phyloP scores from a whole-genome alignment of 2,113 vertebrate genomes.

The Gracilinanus agilis region DNA sequence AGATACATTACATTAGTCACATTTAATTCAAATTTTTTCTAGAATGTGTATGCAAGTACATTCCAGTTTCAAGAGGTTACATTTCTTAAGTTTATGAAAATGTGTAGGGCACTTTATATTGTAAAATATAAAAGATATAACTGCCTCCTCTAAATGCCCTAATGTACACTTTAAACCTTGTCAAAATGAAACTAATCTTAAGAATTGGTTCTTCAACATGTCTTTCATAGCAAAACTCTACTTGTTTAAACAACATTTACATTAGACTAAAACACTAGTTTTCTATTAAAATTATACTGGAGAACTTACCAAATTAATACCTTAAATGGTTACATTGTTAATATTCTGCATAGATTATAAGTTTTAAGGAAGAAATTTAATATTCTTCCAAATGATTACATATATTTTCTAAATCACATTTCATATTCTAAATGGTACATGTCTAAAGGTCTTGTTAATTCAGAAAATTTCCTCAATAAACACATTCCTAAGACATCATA shows the following conservation, averaged over 20 bases:
- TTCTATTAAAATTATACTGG: slow-evolving; percentile 25
- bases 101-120: not conserved
- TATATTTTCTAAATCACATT: slow-evolving; percentile 35
- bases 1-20: not conserved
- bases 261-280: not conserved
- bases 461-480: not conserved
- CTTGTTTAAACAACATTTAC: not conserved
- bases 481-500: not conserved
- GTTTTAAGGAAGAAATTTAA: not conserved
- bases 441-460: not conserved
- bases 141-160: not conserved
- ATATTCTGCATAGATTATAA: slow-evolving; percentile 17
- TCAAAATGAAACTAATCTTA: slow-evolving; percentile 22
- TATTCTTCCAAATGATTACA: not conserved
- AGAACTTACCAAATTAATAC: slow-evolving; percentile 27
- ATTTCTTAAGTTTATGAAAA: slow-evolving; percentile 4
- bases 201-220: not conserved
- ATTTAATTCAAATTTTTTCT: not conserved
- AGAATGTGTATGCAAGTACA: not conserved
- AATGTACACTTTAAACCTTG: not conserved
- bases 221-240: not conserved
- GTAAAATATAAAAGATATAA: slow-evolving; percentile 2
- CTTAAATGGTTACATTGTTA: slow-evolving; percentile 8
- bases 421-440: slow-evolving; percentile 32
- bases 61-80: slow-evolving; percentile 27